Base-by-base conservation (phyloP, 2,888 invertebrate genomes). In the Elegia similella region DNA sequence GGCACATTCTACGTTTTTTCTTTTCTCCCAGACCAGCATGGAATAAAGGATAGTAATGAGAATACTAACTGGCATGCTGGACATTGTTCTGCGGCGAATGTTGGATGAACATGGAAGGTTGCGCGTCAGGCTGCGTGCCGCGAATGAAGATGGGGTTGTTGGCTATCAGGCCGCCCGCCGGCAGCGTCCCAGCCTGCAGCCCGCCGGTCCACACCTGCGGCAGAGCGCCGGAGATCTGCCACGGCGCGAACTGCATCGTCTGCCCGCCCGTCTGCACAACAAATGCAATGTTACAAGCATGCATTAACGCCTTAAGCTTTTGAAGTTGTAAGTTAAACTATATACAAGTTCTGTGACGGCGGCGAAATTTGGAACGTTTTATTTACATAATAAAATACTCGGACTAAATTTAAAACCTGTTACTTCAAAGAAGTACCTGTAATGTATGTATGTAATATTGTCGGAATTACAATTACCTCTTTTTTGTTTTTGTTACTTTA, bases 131-230 rank as follows among this genome's bases (percentile, higher is more conserved):
- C 75, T 96, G 97, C 0, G 95, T 93, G 16, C 96, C 96, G 43
- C 97, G 88, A 65, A 97, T 97, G 80, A 96, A 95, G 71, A 97
- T 96, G 7, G 95, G 96, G 86, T 96, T 96, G 13, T 95, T 95
- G 0, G 95, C 93, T 6, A 96, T 83, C 0, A 95, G 92, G 0
- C 88, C 86, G 2, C 89, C 94, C 0, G 96, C 88, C 0, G 96
- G 88, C 10, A 95, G 86, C 38, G 94, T 93, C 0, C 95, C 94
- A 0, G 86, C 75, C 68, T 94, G 96, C 23, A 96, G 78, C 0
- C 95, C 95, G 12, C 94, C 94, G 0, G 96, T 92, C 96, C 96
- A 97, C 60, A 95, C 93, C 58, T 96, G 94, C 2, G 95, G 95
- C 62, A 95, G 82, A 0, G 94, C 93, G 23, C 94, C 93, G 52